Base-by-base conservation (phyloP, 37 sponge, comb jelly and placozoan species). In the Haliclona indistincta region DNA sequence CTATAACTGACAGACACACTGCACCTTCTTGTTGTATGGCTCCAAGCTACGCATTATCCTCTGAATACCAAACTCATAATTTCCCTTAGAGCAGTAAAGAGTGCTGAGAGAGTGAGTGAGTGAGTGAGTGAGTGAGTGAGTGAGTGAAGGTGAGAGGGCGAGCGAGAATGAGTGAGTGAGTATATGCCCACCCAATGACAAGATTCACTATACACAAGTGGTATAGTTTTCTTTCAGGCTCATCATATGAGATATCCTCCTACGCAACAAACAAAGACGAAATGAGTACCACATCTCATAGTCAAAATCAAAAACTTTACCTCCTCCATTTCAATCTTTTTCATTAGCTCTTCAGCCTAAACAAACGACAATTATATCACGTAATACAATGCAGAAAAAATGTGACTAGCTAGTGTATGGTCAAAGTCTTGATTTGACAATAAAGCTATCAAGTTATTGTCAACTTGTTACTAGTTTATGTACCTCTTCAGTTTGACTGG, bases 251-350 rank as follows among this genome's bases (percentile, higher is more conserved):
- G 40, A 92, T 58, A 29, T 98, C 84, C 63, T 98, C 99, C 87
- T 92, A 43, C 26, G 41, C 1, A 38, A 52, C n/a, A 3, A 38
- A 65, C 13, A 13, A 45, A 70, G 36, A 65, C 49, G 38, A 34
- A 63, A 51, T 54, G 36, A 43, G 23, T 30, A 20, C 8, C 45
- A 54, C 43, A 67, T 36, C 2, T 5, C 8, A 26, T 37, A 19
- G n/a, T n/a, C n/a, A n/a, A n/a, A n/a, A n/a, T n/a, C n/a, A n/a
- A n/a, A n/a, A 10, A 23, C 58, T 54, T 8, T 45, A 87, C 93
- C 86, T 98, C 99, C 43, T 98, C 99, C 51, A 95, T 98, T 77
- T 98, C 99, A 61, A 98, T 95, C 74, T 95, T 95, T 74, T 91
- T 86, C 99, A 98, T 98, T 28, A 98, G 60, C 47, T 98, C 96